Conservation (phyloP, 2,888 invertebrate species). For the Trachelus troglodyta region DNA sequence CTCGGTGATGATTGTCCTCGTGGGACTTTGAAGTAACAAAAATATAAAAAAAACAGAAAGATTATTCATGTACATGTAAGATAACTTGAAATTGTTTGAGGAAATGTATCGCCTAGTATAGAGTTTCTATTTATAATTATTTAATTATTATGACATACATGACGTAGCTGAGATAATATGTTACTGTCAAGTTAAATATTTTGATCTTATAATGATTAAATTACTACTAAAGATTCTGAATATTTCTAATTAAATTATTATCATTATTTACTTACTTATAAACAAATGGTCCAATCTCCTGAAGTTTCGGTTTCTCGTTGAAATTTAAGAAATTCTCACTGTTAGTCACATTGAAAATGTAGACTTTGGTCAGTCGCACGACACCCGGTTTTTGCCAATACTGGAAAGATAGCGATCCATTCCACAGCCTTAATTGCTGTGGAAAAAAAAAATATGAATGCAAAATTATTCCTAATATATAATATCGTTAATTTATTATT, state of each 20-base stretch:
- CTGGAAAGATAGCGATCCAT: slow-evolving; percentile 86
- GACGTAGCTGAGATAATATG: background rate
- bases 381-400: slow-evolving; percentile 92
- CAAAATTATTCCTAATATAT: background rate
- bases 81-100: too few relatives aligned
- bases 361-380: slow-evolving; percentile 84
- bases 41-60: too few relatives aligned
- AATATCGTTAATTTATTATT: background rate
- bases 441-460: slow-evolving; percentile 32
- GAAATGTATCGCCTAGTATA: too few relatives aligned
- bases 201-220: background rate
- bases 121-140: background rate
- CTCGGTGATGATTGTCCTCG: too few relatives aligned
- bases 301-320: slow-evolving; percentile 84
- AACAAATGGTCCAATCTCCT: slow-evolving; percentile 88
- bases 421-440: slow-evolving; percentile 87
- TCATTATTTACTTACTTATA: slow-evolving; percentile 75
- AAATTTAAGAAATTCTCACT: slow-evolving; percentile 80
- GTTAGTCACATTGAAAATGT: slow-evolving; percentile 90
- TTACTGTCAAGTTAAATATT: background rate
- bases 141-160: background rate
- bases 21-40: too few relatives aligned
- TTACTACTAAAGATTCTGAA: background rate
- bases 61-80: too few relatives aligned
- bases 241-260: background rate